A percentile compares a stretch with the other conserved stretches of the same genome.
Evolutionary conservation across 2,888 invertebrate species (phyloP).

Genomic region (Patella pellucida): DNA sequence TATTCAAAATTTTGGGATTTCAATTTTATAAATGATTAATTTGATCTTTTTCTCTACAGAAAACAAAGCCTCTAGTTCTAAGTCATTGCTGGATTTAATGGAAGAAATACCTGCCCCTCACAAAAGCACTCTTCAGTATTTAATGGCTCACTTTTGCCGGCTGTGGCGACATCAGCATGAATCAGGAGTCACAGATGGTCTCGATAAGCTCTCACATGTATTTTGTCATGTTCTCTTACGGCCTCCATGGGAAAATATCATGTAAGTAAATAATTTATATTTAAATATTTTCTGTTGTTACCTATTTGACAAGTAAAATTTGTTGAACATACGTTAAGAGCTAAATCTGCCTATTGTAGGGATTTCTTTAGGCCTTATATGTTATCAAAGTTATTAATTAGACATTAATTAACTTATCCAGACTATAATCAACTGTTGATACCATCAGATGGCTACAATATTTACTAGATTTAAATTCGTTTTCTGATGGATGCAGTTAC

Average conservation of each 20-base stretch:
- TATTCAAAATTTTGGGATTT: too few species aligned
- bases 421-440: too few species aligned
- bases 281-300: background rate
- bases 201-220: slow-evolving; percentile 76
- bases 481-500: too few species aligned
- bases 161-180: slow-evolving; percentile 79
- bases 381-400: too few species aligned
- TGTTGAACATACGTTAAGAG: too few species aligned
- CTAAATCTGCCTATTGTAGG: too few species aligned
- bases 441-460: too few species aligned
- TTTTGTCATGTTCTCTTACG: slow-evolving; percentile 81
- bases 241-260: slow-evolving; percentile 83
- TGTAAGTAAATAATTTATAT: slow-evolving; percentile 74
- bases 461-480: too few species aligned
- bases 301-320: too few species aligned
- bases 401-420: too few species aligned
- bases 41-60: slow-evolving; percentile 11
- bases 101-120: slow-evolving; percentile 78
- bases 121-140: slow-evolving; percentile 76
- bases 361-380: too few species aligned
- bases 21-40: too few species aligned
- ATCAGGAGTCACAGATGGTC: slow-evolving; percentile 77
- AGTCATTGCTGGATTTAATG: slow-evolving; percentile 51
- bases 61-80: slow-evolving; percentile 29
- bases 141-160: slow-evolving; percentile 82